Evolutionary conservation across 2,888 invertebrate species (phyloP).

Genomic region (Eupeodes latifasciatus): DNA sequence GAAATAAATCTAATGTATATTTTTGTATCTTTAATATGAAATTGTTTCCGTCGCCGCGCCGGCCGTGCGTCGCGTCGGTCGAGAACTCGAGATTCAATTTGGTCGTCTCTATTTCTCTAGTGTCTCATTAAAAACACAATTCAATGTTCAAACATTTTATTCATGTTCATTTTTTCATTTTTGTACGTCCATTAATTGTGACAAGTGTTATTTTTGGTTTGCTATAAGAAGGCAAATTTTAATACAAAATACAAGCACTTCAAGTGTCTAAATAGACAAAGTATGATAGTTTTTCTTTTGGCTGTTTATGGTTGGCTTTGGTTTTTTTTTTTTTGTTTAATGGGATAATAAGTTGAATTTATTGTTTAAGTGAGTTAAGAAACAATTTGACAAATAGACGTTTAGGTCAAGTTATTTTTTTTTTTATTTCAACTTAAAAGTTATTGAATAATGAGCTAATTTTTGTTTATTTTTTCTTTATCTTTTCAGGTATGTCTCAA

Average conservation of each 20-base stretch:
- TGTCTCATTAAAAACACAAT: slow-evolving; percentile 49
- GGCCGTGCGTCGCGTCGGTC: too few relatives aligned
- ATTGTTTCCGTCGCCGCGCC: slow-evolving; percentile 26
- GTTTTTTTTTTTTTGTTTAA: slow-evolving; percentile 1
- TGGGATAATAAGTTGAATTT: slow-evolving; percentile 44
- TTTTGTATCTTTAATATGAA: slow-evolving; percentile 23
- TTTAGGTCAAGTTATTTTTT: slow-evolving; percentile 13
- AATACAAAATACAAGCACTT: slow-evolving; percentile 34
- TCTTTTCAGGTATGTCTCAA: slow-evolving; percentile 66
- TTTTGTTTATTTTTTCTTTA: slow-evolving; percentile 39
- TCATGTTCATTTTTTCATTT: neutral
- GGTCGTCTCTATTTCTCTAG: slow-evolving; percentile 15
- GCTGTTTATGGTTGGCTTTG: neutral
- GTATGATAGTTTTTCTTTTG: slow-evolving; percentile 7
- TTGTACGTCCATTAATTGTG: slow-evolving; percentile 57
- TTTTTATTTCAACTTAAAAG: neutral
- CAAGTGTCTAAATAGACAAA: slow-evolving; percentile 44
- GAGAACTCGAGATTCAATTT: neutral
- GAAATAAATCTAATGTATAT: slow-evolving; percentile 32
- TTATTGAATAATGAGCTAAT: slow-evolving; percentile 35
- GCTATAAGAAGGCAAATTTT: slow-evolving; percentile 48
- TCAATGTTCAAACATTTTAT: slow-evolving; percentile 36
- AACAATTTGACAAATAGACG: slow-evolving; percentile 34
- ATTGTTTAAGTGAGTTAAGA: slow-evolving; percentile 43
- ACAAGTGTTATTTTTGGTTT: slow-evolving; percentile 55